These are phyloP conservation scores for Hypothenemus hampei DNA, from an alignment of 1,140 invertebrate species.

Conservation along the genomic window DNA sequence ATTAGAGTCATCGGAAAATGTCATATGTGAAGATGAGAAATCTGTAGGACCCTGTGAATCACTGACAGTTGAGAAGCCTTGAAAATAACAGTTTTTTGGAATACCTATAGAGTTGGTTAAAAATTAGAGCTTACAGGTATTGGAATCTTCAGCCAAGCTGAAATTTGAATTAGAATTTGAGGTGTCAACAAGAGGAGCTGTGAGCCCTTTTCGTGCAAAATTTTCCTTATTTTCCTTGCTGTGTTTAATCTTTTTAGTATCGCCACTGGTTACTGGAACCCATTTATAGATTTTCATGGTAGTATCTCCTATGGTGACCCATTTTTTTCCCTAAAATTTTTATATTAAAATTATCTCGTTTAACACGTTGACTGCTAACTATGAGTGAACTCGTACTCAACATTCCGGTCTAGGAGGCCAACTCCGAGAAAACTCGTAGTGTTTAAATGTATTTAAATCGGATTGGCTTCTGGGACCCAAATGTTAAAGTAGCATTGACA, in stretches of 20 bases:
- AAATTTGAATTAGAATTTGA: constrained; percentile 79
- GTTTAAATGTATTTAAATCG: too few relatives aligned
- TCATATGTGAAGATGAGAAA: constrained; percentile 74
- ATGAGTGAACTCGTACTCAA: too few relatives aligned
- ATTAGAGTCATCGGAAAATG: constrained; percentile 86
- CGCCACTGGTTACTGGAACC: constrained; percentile 82
- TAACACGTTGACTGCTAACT: too few relatives aligned
- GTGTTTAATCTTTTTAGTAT: constrained; percentile 56
- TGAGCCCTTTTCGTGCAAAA: constrained; percentile 56
- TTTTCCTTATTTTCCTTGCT: constrained; percentile 76
- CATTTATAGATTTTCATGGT: constrained; percentile 99
- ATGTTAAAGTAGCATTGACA: too few relatives aligned
- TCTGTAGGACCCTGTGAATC: constrained; percentile 83
- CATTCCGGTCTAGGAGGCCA: too few relatives aligned
- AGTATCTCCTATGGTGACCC: constrained; percentile 96
- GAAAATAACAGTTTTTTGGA: constrained; percentile 17
- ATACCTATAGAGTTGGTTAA: constrained; percentile 11
- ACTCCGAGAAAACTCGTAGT: too few relatives aligned
- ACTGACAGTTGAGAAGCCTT: constrained; percentile 84
- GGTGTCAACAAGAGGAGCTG: constrained; percentile 57
- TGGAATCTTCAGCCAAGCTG: constrained; percentile 80
- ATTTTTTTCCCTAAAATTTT: constrained; percentile 82
- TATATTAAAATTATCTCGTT: too few relatives aligned
- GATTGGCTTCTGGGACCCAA: too few relatives aligned
- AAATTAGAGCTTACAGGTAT: constrained; percentile 66